Conservation (phyloP, 2,797 vertebrate species). For the Bradypodion ventrale region DNA sequence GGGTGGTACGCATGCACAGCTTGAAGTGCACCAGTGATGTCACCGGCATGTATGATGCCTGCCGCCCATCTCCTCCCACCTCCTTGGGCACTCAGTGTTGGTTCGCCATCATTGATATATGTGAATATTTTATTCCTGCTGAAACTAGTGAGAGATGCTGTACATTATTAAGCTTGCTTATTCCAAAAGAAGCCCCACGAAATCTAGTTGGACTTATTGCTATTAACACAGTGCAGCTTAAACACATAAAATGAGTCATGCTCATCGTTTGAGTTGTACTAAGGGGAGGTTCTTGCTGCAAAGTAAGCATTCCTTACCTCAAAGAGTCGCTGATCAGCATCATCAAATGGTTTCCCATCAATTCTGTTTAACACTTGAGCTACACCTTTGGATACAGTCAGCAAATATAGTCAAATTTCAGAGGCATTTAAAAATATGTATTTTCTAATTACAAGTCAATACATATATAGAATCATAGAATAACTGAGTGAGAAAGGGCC, state of each 20-base stretch:
- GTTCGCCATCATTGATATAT: too few species aligned
- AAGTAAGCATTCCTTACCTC: constrained; percentile 82
- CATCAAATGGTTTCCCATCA: constrained; percentile 95
- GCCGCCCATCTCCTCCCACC: too few species aligned
- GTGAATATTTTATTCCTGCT: neutral
- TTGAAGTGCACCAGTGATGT: too few species aligned
- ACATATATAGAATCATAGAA: neutral
- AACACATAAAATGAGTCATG: neutral
- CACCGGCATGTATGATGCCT: too few species aligned
- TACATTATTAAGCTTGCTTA: neutral
- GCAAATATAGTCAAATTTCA: neutral
- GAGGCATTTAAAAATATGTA: neutral
- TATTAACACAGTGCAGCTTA: neutral
- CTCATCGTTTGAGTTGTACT: neutral
- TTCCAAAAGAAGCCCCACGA: neutral
- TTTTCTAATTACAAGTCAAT: neutral
- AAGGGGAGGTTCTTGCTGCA: constrained; percentile 21
- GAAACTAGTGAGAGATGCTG: neutral
- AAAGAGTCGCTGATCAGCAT: constrained; percentile 96
- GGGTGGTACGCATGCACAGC: too few species aligned
- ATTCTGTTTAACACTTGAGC: constrained; percentile 96
- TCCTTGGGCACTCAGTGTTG: too few species aligned
- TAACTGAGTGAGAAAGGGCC: too few species aligned
- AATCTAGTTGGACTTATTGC: neutral
- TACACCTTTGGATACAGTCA: constrained; percentile 83